Percentiles rank a stretch among this genome's conserved stretches.
Evolutionary conservation across 2,797 vertebrate genomes (phyloP).

Genomic region (Lacerta viridis): DNA sequence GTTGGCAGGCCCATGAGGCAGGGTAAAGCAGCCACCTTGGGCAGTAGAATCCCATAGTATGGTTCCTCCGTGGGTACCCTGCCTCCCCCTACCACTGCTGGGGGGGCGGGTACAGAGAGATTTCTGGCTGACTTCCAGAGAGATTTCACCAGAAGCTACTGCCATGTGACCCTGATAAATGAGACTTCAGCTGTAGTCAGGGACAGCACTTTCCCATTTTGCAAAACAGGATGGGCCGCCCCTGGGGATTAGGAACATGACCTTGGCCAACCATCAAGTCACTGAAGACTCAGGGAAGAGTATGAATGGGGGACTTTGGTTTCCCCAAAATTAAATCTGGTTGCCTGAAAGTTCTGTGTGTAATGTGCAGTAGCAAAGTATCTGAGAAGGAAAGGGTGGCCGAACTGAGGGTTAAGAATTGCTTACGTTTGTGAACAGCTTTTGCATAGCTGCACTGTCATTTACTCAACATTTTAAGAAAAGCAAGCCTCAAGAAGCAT

Average conservation of each 20-base stretch:
- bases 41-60: too few relatives aligned
- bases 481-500: slow-evolving; percentile 56
- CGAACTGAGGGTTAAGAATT: neutral
- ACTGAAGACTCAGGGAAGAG: neutral
- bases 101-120: too few relatives aligned
- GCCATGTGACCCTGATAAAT: too few relatives aligned
- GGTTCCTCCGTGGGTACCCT: too few relatives aligned
- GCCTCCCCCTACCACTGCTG: too few relatives aligned
- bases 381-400: neutral
- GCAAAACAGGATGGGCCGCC: too few relatives aligned
- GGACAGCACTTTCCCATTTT: too few relatives aligned
- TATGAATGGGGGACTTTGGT: neutral
- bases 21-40: too few relatives aligned
- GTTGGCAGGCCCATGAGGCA: too few relatives aligned
- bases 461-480: slow-evolving; percentile 46
- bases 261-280: neutral
- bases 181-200: too few relatives aligned
- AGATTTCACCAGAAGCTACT: too few relatives aligned
- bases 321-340: neutral
- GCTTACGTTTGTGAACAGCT: neutral
- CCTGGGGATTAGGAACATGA: neutral
- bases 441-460: neutral
- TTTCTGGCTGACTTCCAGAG: too few relatives aligned
- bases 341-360: neutral
- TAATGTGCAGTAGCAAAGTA: neutral